Evolutionary conservation across 2,797 vertebrate species (phyloP).

Genomic region (Crypturellus tataupa): DNA sequence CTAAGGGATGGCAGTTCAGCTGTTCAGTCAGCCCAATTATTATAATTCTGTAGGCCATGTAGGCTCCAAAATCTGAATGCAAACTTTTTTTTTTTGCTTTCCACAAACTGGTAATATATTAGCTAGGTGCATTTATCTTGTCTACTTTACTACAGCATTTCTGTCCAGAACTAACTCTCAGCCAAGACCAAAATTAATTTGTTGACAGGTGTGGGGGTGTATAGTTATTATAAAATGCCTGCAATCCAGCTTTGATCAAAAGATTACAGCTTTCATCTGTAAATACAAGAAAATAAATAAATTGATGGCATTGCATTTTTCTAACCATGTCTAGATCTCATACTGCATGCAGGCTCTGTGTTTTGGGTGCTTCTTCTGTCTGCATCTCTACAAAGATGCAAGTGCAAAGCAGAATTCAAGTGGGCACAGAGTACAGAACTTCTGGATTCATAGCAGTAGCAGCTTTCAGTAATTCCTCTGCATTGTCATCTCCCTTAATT

Average conservation of each 20-base stretch:
- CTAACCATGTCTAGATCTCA: background rate
- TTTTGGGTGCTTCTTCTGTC: background rate
- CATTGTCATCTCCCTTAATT: background rate
- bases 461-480: background rate
- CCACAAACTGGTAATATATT: background rate
- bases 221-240: background rate
- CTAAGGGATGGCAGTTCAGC: background rate
- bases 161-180: slow-evolving; percentile 4
- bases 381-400: background rate
- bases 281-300: background rate
- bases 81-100: background rate
- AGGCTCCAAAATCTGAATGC: background rate
- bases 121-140: background rate
- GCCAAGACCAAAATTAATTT: slow-evolving; percentile 19
- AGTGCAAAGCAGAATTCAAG: background rate
- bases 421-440: background rate
- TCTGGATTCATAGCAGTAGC: background rate
- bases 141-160: background rate
- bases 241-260: background rate
- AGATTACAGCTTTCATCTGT: slow-evolving; percentile 17
- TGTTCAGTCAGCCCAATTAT: background rate
- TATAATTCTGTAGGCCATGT: background rate
- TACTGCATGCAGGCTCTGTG: background rate
- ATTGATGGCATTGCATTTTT: background rate
- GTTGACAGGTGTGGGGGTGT: background rate